Base-by-base conservation (phyloP, 2,888 invertebrate species). In the Axea sp. region DNA sequence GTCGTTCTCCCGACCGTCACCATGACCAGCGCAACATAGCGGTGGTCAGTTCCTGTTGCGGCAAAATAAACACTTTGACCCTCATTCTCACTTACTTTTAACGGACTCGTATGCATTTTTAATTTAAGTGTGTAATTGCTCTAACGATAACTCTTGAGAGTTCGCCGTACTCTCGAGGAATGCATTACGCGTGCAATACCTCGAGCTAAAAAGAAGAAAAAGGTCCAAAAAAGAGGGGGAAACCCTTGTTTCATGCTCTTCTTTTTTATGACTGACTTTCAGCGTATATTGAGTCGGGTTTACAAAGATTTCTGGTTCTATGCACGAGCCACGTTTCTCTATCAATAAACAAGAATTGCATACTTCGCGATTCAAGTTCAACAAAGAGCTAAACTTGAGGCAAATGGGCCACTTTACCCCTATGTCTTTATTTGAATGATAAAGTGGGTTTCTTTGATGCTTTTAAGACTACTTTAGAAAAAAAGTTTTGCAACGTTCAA, bases 21-120 rank as follows among this genome's bases (percentile, higher is more conserved):
- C 86, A 83, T 86, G 86, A 86, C 86, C 86, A 86, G 80, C 85
- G 77, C 85, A 86, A 87, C 79, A 77, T 82, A 81, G 78, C 79
- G 81, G 77, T 85, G 86, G 85, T 85, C 83, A 85, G 85, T 84
- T 83, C 81, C 75, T 79, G 76, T 72, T 78, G 55, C 73, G 51
- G 37, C 45, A 73, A 59, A 49, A 55, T 60, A 39, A 60, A 15
- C 2, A 14, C 9, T 41, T 17, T 17, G 22, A 47, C 64, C 55
- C 62, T 43, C 49, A 11, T 3, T 19, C 33, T 53, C 19, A 30
- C 35, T 14, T 43, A 37, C 47, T 57, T 59, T 76, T 57, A 24
- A 45, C 41, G 30, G 35, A 26, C 19, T 28, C 33, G 15, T 57
- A 64, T 35, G 35, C 43, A 11, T 26, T 28, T 67, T 59, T 59